phyloP scores from a whole-genome alignment of 2,888 invertebrate species.

The Drosophila ezoana region DNA sequence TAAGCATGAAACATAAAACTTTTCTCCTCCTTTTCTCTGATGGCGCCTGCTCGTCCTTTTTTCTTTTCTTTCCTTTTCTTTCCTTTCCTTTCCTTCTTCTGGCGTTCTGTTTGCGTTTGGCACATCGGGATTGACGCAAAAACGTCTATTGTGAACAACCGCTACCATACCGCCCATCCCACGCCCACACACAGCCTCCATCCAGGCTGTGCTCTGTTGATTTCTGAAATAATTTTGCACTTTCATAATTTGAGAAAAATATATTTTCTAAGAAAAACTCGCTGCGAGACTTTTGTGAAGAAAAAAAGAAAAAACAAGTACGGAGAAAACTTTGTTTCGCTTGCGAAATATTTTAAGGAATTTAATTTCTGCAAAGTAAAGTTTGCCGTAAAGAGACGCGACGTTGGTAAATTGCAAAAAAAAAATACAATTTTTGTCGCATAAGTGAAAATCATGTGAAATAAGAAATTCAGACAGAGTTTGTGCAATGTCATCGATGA shows the following conservation, averaged over 20 bases:
- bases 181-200: conserved; percentile 2
- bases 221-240: conserved; percentile 50
- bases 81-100: conserved; percentile 13
- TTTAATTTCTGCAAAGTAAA: conserved; percentile 55
- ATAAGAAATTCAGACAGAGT: conserved; percentile 23
- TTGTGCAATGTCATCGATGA: conserved; percentile 47
- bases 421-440: conserved; percentile 13
- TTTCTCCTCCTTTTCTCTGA: conserved; percentile 46
- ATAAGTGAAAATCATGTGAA: conserved; percentile 37
- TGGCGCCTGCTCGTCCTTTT: conserved; percentile 21
- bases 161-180: conserved; percentile 8
- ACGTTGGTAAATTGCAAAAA: conserved; percentile 23
- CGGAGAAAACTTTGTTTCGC: conserved; percentile 42
- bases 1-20: conserved; percentile 70
- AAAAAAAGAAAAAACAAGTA: conserved; percentile 16
- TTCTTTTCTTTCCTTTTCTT: conserved; percentile 11
- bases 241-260: conserved; percentile 40
- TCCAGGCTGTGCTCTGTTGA: conserved; percentile 13
- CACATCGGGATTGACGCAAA: conserved; percentile 40
- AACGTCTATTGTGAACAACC: conserved; percentile 18
- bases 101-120: conserved; percentile 28
- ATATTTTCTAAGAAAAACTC: conserved; percentile 45
- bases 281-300: conserved; percentile 13
- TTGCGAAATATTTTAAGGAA: conserved; percentile 50
- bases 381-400: conserved; percentile 13